These are phyloP conservation scores for Gallinago jamesoni DNA, from an alignment of 2,113 vertebrate genomes.

Conservation along the genomic window DNA sequence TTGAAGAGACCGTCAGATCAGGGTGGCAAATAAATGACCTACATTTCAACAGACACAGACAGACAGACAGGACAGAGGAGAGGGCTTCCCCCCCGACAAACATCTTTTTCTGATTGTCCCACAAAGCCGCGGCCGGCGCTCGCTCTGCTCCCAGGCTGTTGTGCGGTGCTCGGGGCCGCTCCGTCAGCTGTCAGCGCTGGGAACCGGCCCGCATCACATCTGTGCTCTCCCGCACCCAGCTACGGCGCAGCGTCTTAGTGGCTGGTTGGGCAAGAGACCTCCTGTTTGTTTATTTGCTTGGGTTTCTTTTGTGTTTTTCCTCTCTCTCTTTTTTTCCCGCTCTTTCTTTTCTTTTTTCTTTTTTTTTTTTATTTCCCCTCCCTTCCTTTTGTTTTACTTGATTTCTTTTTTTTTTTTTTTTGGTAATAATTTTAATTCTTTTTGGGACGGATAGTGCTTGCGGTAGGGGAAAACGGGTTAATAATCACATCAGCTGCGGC, in stretches of 20 bases:
- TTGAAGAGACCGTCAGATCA: slow-evolving; percentile 69
- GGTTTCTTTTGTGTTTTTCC: neutral
- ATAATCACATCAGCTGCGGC: slow-evolving; percentile 94
- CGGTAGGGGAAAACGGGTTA: slow-evolving; percentile 3
- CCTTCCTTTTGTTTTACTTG: neutral
- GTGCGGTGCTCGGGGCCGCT: slow-evolving; percentile 68
- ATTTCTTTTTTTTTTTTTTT: neutral
- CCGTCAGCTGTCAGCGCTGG: slow-evolving; percentile 74
- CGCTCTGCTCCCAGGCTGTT: slow-evolving; percentile 70
- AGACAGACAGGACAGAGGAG: slow-evolving; percentile 76
- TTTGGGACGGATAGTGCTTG: neutral
- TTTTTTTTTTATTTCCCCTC: neutral
- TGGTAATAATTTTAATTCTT: neutral
- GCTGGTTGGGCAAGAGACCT: slow-evolving; percentile 62
- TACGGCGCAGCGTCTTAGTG: slow-evolving; percentile 58
- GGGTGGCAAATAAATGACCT: slow-evolving; percentile 80
- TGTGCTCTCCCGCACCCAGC: slow-evolving; percentile 67
- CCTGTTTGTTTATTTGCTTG: slow-evolving; percentile 25
- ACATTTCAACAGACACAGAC: slow-evolving; percentile 75
- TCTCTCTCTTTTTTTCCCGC: neutral
- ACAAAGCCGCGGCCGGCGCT: slow-evolving; percentile 68
- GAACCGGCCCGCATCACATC: slow-evolving; percentile 78
- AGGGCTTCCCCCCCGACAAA: slow-evolving; percentile 67
- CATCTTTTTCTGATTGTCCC: slow-evolving; percentile 76
- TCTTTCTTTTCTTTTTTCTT: neutral